Evolutionary conservation across 92 coral and sea anemone genomes (phyloP), one percentile per base, ranked within the genome.

Genomic region (Blastomussa wellsi): DNA sequence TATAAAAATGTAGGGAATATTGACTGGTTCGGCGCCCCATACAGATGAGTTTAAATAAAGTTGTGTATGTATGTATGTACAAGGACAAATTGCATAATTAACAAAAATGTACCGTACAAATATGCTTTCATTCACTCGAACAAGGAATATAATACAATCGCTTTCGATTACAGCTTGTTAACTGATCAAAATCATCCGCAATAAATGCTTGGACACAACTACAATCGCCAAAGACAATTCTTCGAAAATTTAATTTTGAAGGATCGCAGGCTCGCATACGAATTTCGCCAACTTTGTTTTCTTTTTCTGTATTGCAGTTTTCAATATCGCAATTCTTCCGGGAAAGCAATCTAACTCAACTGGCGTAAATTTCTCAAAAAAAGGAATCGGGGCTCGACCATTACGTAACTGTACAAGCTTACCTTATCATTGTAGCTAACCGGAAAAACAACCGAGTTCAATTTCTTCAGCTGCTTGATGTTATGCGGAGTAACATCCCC

Each of bases 351-450:
- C n/a, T n/a, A n/a, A n/a, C n/a, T n/a, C n/a, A n/a, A 24, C 32
- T 48, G 32, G 32, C 6, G 4, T 1, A 55, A 55, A 55, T 55
- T 19, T 20, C 26, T 55, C n/a, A n/a, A 32, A 69, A 67, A n/a
- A 69, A 6, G 28, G 14, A 70, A 35, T 36, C 14, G 2, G 1
- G 2, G 47, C 42, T 16, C 24, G 13, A 17, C 9, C 0, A 24
- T 38, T 36, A 70, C 26, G 42, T 35, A 69, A 33, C 16, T 22
- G 22, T 8, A n/a, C 32, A 65, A 26, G 14, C 55, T 65, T 84
- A 94, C 99, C 97, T 97, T 97, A 52, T 97, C 99, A 62, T 97
- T 97, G 71, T 97, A 97, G 72, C 98, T 97, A 32, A 97, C 99
- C 12, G 99, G 99, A 52, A 97, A 97, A 76, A 97, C 98, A 48